Evolutionary conservation across 2,888 invertebrate species (phyloP).

Genomic region (Drosophila sordidapex): DNA sequence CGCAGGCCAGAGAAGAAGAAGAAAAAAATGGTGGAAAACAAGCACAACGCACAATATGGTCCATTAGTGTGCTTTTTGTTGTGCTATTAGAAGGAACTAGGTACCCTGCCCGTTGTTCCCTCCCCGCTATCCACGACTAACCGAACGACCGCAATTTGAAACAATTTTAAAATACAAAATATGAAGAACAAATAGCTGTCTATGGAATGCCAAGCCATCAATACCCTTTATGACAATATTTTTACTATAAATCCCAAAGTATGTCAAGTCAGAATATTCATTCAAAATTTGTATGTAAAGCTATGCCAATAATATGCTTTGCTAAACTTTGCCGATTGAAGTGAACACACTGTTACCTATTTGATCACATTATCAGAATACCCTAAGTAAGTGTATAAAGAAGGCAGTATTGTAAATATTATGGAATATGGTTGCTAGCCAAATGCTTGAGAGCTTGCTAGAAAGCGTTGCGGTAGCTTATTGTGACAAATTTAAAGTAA

Average conservation of each 20-base stretch:
- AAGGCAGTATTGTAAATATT: constrained; percentile 53
- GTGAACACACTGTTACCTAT: neutral
- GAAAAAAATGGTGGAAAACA: constrained; percentile 11
- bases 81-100: constrained; percentile 67
- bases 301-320: neutral
- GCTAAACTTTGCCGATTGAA: neutral
- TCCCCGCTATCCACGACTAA: constrained; percentile 1
- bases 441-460: constrained; percentile 24
- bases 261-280: neutral
- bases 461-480: constrained; percentile 61
- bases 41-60: constrained; percentile 76
- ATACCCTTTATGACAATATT: constrained; percentile 5
- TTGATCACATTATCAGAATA: neutral
- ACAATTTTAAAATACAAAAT: constrained; percentile 79
- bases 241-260: too few relatives aligned
- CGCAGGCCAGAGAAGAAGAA: constrained; percentile 25
- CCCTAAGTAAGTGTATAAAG: constrained; percentile 12
- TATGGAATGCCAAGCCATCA: neutral
- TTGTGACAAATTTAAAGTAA: constrained; percentile 82
- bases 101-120: constrained; percentile 11
- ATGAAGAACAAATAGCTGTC: constrained; percentile 23
- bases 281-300: too few relatives aligned
- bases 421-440: constrained; percentile 25
- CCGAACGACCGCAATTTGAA: constrained; percentile 69
- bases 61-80: constrained; percentile 76